A percentile compares a stretch with the other conserved stretches of the same genome.
These are phyloP conservation scores for Ceratina japonica DNA, from an alignment of 1,140 invertebrate species.

Conservation along the genomic window DNA sequence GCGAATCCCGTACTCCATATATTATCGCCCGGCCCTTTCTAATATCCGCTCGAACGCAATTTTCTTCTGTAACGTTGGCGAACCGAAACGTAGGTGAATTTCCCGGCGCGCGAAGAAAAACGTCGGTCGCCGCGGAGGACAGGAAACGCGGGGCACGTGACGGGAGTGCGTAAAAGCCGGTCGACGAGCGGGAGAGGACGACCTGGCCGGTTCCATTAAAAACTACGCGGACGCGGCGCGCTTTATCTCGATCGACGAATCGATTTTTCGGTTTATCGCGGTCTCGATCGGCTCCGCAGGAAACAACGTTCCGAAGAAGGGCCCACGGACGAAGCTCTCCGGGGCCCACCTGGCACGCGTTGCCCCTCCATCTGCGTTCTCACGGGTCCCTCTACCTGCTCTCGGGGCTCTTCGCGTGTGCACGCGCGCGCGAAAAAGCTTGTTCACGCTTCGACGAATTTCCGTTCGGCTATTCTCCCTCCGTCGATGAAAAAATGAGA, in stretches of 20 bases:
- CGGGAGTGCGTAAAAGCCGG: constrained; percentile 45
- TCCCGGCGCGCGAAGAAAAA: constrained; percentile 2
- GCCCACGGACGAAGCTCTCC: constrained; percentile 8
- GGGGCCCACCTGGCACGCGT: constrained; percentile 60
- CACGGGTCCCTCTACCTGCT: constrained; percentile 52
- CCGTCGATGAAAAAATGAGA: background rate
- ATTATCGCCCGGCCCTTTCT: too few relatives aligned
- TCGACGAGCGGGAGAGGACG: background rate
- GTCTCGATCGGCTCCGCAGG: constrained; percentile 47
- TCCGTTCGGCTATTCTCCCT: background rate
- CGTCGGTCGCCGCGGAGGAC: constrained; percentile 1
- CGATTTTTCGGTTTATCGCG: constrained; percentile 51
- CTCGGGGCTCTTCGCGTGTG: background rate
- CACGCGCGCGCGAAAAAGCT: constrained; percentile 32
- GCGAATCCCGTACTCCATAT: too few relatives aligned
- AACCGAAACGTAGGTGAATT: background rate
- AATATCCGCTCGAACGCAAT: background rate
- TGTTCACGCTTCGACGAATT: constrained; percentile 60
- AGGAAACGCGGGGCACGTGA: constrained; percentile 57
- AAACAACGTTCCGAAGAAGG: constrained; percentile 24
- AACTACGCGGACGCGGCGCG: constrained; percentile 33
- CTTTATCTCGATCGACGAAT: constrained; percentile 46
- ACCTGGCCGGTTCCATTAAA: constrained; percentile 39
- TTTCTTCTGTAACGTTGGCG: background rate
- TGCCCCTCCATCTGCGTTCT: constrained; percentile 55